A percentile compares a stretch with the other conserved stretches of the same genome.
These are phyloP conservation scores for Parnassius glacialis DNA, from an alignment of 2,888 invertebrate genomes.

Conservation along the genomic window DNA sequence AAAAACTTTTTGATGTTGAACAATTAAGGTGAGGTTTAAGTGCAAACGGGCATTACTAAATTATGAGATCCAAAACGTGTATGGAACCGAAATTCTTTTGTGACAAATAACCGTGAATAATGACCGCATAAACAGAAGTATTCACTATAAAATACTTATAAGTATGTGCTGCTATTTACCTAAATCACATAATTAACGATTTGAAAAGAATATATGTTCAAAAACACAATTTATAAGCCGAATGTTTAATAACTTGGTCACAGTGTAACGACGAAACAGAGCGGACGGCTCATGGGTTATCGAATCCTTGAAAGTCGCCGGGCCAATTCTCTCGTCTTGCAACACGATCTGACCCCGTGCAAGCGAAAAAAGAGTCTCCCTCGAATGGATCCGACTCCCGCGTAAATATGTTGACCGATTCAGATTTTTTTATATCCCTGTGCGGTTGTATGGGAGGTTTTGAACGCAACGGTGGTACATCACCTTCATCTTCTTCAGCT, in stretches of 20 bases:
- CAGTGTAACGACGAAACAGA: constrained; percentile 30
- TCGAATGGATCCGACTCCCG: constrained; percentile 94
- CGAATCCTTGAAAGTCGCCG: constrained; percentile 72
- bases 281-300: constrained; percentile 55
- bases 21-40: too few species aligned
- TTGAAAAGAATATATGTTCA: background rate
- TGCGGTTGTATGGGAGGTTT: constrained; percentile 62
- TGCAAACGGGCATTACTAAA: constrained; percentile 2
- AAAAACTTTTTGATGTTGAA: too few species aligned
- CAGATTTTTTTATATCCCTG: constrained; percentile 90
- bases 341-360: constrained; percentile 71
- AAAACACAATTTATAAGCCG: background rate
- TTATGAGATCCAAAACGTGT: constrained; percentile 22
- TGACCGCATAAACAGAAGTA: background rate
- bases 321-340: constrained; percentile 76
- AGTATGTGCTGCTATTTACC: background rate
- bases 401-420: constrained; percentile 94
- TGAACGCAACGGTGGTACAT: constrained; percentile 58
- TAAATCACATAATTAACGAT: background rate
- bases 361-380: constrained; percentile 91
- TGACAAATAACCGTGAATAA: constrained; percentile 12
- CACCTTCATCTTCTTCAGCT: constrained; percentile 72
- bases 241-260: constrained; percentile 11
- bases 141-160: constrained; percentile 1
- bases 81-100: constrained; percentile 9